Base-by-base conservation (phyloP, 2,888 invertebrate species). In the Morpho deidamia region DNA sequence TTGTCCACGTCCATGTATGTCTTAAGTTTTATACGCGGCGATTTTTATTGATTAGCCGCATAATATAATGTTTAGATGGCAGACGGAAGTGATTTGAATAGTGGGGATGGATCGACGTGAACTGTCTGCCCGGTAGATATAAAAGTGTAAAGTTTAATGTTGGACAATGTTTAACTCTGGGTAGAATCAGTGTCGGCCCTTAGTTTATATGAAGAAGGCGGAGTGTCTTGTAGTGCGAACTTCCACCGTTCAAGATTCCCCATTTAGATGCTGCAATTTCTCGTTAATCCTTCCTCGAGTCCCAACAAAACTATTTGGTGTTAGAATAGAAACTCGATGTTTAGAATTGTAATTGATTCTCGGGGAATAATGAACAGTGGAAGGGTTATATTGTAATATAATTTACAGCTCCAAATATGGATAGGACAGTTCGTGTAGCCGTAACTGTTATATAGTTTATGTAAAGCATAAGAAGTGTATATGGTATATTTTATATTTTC, bases 361-460 rank as follows among this genome's bases (percentile, higher is more conserved):
- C 12, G 11, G 23, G 34, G n/a, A 53, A 56, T 51, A 56, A 55
- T 64, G 57, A 61, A 67, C 64, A 66, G 68, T 62, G 67, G 54
- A 63, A 58, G 65, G 62, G 61, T 47, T 51, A 56, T 61, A 69
- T 75, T 83, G 80, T 83, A 82, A 78, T 74, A 81, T 83, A 83
- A 81, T 81, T 81, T 78, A 79, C 80, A 77, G 68, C 71, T 74
- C 74, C 76, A 64, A 64, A 64, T 77, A 75, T 80, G 81, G 72
- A 78, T 78, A 74, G 70, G 74, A 79, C 76, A 75, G 81, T 84
- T 87, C 80, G 78, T 83, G 75, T 84, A 85, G 83, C 74, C 74
- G 74, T 85, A 85, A 86, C 82, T 84, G 86, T 86, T 86, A 81
- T 76, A 80, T 84, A 87, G 87, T 86, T 86, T 83, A 83, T 85